Conservation (phyloP, 2,888 invertebrate species). For the Drosophila pseudotakahashii region DNA sequence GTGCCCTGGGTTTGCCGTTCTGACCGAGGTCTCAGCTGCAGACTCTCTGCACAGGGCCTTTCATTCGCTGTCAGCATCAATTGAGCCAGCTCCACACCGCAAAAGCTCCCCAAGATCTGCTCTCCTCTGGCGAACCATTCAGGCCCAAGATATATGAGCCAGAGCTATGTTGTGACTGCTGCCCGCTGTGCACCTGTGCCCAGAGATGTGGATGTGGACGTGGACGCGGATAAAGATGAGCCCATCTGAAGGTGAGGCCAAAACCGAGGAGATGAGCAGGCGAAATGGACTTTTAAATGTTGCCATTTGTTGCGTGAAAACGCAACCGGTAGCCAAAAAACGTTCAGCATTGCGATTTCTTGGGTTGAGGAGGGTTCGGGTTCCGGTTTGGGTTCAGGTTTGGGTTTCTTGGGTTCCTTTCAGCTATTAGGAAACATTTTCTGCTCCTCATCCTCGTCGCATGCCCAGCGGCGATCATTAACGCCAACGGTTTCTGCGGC, state of each 20-base stretch:
- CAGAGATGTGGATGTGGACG: constrained; percentile 39
- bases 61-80: constrained; percentile 80
- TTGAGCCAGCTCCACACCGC: constrained; percentile 61
- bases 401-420: constrained; percentile 24
- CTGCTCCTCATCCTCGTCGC: constrained; percentile 23
- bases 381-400: neutral
- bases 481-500: constrained; percentile 58
- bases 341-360: constrained; percentile 47
- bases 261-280: constrained; percentile 57
- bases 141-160: constrained; percentile 68
- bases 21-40: constrained; percentile 38
- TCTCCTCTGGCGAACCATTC: constrained; percentile 25
- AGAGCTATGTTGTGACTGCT: constrained; percentile 71
- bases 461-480: constrained; percentile 63
- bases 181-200: constrained; percentile 80
- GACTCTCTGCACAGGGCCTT: constrained; percentile 57
- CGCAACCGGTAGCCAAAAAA: constrained; percentile 65
- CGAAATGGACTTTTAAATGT: constrained; percentile 82
- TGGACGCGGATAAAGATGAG: constrained; percentile 28
- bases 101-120: constrained; percentile 20
- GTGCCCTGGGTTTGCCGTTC: constrained; percentile 18
- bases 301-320: constrained; percentile 79
- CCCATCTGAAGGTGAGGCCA: constrained; percentile 24
- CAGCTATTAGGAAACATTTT: constrained; percentile 57
- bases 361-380: constrained; percentile 31